These are phyloP conservation scores for Genyomyrus donnyi DNA, from an alignment of 2,113 vertebrate genomes.

Conservation along the genomic window DNA sequence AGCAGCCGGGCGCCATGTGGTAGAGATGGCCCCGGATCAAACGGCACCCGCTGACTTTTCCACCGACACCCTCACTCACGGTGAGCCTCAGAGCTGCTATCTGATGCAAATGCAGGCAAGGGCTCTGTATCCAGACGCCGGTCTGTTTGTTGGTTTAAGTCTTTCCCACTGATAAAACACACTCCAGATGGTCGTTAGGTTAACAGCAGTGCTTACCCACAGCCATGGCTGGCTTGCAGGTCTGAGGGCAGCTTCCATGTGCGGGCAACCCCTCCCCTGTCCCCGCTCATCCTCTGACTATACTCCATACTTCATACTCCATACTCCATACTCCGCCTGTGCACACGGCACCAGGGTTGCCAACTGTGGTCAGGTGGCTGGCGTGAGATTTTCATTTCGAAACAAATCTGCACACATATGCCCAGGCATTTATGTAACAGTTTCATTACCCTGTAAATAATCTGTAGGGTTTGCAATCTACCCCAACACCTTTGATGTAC, in stretches of 20 bases:
- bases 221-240: not conserved
- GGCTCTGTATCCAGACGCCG: not conserved
- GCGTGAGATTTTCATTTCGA: not conserved
- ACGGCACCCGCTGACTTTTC: not conserved
- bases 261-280: not conserved
- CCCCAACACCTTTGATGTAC: not conserved
- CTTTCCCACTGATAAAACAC: not conserved
- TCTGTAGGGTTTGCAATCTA: not conserved
- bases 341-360: not conserved
- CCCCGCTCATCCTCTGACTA: not conserved
- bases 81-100: not conserved
- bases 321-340: not conserved
- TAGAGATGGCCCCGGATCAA: not conserved
- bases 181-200: not conserved
- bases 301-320: not conserved
- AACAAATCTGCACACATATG: not conserved
- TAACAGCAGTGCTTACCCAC: not conserved
- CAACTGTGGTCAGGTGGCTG: not conserved
- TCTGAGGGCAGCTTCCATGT: not conserved
- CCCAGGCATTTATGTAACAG: not conserved
- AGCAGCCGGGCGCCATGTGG: not conserved
- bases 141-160: not conserved
- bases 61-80: not conserved
- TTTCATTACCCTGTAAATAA: not conserved
- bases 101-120: not conserved